Evolutionary conservation across 2,797 vertebrate genomes (phyloP).

Genomic region (Phalanger gymnotis): DNA sequence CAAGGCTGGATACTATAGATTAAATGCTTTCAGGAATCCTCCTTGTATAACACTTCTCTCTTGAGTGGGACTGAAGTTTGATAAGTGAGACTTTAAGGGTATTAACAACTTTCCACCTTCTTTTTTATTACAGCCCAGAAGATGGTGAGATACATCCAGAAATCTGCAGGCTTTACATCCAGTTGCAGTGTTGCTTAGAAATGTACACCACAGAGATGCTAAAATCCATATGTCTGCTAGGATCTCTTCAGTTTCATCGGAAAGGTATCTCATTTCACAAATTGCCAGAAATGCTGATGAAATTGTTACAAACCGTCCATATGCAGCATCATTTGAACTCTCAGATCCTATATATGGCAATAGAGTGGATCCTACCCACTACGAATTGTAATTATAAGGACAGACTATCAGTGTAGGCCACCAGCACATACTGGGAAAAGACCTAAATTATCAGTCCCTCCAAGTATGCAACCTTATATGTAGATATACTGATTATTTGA

Average conservation of each 20-base stretch:
- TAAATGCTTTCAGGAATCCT: slow-evolving; percentile 47
- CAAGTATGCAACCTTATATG: neutral
- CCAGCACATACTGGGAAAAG: slow-evolving; percentile 25
- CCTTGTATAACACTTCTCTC: slow-evolving; percentile 28
- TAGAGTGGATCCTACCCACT: neutral
- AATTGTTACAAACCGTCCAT: slow-evolving; percentile 36
- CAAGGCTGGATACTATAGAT: slow-evolving; percentile 62
- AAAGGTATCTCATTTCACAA: slow-evolving; percentile 89
- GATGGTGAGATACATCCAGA: slow-evolving; percentile 98
- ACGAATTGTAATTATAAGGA: neutral
- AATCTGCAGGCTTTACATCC: slow-evolving; percentile 98
- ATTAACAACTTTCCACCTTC: slow-evolving; percentile 71
- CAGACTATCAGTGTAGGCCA: neutral
- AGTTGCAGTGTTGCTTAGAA: slow-evolving; percentile 98
- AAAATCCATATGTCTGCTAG: slow-evolving; percentile 96
- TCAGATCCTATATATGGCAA: neutral
- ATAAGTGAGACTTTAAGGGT: slow-evolving; percentile 53
- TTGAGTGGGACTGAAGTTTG: slow-evolving; percentile 45
- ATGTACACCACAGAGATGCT: slow-evolving; percentile 99
- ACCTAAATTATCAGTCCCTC: slow-evolving; percentile 1
- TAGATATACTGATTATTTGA: slow-evolving; percentile 8
- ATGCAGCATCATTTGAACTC: neutral
- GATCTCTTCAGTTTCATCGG: slow-evolving; percentile 96
- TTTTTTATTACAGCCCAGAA: slow-evolving; percentile 91
- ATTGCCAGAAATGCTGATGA: slow-evolving; percentile 9